Evolutionary conservation across 2,888 invertebrate species (phyloP), one percentile per base, ranked within the genome.

Genomic region (Trachelus stipa): DNA sequence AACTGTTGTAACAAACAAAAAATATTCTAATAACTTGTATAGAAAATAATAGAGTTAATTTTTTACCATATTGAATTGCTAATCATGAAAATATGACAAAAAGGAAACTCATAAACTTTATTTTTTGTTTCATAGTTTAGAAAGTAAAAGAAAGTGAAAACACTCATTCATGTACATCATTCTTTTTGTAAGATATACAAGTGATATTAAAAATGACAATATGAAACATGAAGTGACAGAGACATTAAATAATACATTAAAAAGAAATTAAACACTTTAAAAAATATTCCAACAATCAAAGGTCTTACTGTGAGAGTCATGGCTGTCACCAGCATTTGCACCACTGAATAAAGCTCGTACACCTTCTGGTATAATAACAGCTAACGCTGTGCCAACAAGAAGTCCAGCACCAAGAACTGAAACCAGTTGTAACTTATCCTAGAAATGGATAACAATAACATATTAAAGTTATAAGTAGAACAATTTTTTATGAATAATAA

Each of bases 311-410:
- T 80, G 80, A 6, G 69, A 80, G 12, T 69, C 71, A 6, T 80
- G 81, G 1, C 77, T 35, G 11, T 77, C 77, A 34, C 71, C 79
- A 15, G 11, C 74, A 11, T 79, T 77, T 74, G 85, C 87, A 56
- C 91, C 82, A 87, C 87, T 81, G 89, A 93, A 95, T 75, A 98
- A 90, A 0, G 97, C 95, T 79, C 98, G 94, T n/a, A 99, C 97
- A 11, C 99, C 99, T 92, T 99, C 99, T 0, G 99, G 99, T 85
- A 99, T 99, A 77, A 99, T 99, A 0, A 99, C 99, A 9, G 98
- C 97, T 56, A 99, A 92, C 0, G 99, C 99, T 37, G 99, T 99
- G 1, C 99, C 99, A 1, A 99, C 98, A 1, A 99, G 93, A 11
- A 99, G 93, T 1, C 99, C 99, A 11, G 99, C 99, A 76, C 99